Percentiles rank a stretch among this genome's conserved stretches.
These are phyloP conservation scores for Streblospio benedicti DNA, from an alignment of 1,140 invertebrate genomes.

Conservation along the genomic window DNA sequence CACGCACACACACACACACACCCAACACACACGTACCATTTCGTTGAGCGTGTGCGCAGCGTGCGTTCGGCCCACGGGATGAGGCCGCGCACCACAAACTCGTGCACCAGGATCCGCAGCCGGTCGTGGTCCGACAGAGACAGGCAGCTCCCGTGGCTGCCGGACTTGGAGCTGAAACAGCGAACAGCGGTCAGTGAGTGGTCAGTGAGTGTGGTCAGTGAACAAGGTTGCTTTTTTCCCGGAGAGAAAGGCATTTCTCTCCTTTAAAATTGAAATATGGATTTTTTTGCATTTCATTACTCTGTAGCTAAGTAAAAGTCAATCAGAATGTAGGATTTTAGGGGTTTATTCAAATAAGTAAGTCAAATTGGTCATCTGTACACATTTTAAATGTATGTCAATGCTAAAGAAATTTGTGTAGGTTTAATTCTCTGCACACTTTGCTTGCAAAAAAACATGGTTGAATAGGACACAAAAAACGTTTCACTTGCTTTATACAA, in stretches of 20 bases:
- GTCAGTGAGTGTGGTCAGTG: background rate
- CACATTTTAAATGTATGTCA: no score
- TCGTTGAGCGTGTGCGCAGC: slow-evolving; percentile 74
- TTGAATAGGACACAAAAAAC: no score
- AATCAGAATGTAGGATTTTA: background rate
- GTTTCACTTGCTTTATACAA: no score
- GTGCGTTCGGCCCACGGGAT: slow-evolving; percentile 83
- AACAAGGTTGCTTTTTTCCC: background rate
- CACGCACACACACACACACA: no score
- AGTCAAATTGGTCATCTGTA: background rate
- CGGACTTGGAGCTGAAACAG: background rate
- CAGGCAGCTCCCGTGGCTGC: slow-evolving; percentile 60
- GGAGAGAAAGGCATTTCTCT: background rate
- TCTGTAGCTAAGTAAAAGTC: no score
- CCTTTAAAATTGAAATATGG: no score
- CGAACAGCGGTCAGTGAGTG: background rate
- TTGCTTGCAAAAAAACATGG: no score
- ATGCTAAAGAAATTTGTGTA: no score
- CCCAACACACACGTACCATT: slow-evolving; percentile 59
- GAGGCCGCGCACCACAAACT: slow-evolving; percentile 76
- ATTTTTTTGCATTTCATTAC: no score
- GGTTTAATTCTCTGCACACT: no score
- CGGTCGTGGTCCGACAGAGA: slow-evolving; percentile 69
- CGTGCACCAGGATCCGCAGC: slow-evolving; percentile 73
- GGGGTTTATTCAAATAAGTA: background rate